Percentiles rank a stretch among this genome's conserved stretches.
Conservation (phyloP, 2,797 vertebrate genomes). For the Eupleurogrammus muticus region DNA sequence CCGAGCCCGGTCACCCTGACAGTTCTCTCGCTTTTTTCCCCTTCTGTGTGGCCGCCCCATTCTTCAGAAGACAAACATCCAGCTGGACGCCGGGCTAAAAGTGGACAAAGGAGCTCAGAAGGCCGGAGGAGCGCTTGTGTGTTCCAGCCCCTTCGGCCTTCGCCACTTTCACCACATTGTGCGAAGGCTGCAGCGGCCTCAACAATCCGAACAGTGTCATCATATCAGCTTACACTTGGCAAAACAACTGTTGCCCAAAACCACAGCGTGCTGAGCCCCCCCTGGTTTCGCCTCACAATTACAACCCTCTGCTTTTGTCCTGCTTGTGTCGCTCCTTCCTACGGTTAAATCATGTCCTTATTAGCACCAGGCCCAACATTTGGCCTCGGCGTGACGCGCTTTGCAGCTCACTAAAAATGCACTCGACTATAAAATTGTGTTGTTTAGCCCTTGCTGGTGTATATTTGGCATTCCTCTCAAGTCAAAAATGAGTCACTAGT, state of each 20-base stretch:
- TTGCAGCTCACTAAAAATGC: conserved; percentile 11
- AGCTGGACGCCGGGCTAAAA: conserved; percentile 64
- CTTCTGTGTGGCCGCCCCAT: conserved; percentile 71
- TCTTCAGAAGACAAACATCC: conserved; percentile 69
- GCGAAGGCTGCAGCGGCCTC: conserved; percentile 42
- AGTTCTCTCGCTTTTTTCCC: conserved; percentile 50
- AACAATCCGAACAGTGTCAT: conserved; percentile 57
- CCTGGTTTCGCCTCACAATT: conserved; percentile 48
- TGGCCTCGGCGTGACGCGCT: conserved; percentile 2
- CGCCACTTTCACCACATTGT: conserved; percentile 50
- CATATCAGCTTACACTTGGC: conserved; percentile 60
- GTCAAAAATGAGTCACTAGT: conserved; percentile 69
- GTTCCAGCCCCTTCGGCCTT: conserved; percentile 59
- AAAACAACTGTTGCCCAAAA: conserved; percentile 55
- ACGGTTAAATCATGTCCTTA: conserved; percentile 23
- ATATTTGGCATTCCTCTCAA: conserved; percentile 65
- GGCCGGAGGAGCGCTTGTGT: conserved; percentile 42
- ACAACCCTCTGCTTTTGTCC: conserved; percentile 27
- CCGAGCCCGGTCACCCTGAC: conserved; percentile 63
- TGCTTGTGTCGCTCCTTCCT: conserved; percentile 18
- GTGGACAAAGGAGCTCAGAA: conserved; percentile 63
- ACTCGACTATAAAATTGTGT: conserved; percentile 41
- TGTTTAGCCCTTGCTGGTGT: conserved; percentile 44
- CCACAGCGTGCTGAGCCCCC: conserved; percentile 52
- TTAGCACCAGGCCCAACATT: conserved; percentile 6